Evolutionary conservation across 2,888 invertebrate species (phyloP).

Genomic region (Alloscopus bannaensis): DNA sequence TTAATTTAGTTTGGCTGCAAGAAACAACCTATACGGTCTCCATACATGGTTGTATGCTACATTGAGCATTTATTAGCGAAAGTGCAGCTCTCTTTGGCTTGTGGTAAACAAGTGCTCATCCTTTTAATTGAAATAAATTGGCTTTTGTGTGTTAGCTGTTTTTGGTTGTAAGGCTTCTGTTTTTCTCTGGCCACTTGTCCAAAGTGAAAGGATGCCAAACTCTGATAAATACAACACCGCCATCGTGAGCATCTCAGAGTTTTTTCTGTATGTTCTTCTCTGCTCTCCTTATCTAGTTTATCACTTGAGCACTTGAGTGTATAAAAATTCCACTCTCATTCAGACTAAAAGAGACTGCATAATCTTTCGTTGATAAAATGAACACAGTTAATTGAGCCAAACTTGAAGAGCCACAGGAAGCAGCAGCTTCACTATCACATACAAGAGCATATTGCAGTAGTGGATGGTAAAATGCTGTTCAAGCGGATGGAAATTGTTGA

Average conservation of each 20-base stretch:
- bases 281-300: slow-evolving; percentile 42
- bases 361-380: slow-evolving; percentile 34
- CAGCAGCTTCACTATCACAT: neutral
- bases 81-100: too few species aligned
- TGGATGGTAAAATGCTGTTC: too few species aligned
- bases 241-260: neutral
- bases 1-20: too few species aligned
- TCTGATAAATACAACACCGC: neutral
- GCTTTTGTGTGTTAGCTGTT: neutral
- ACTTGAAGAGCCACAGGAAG: slow-evolving; percentile 34
- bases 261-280: too few species aligned
- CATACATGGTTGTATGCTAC: too few species aligned
- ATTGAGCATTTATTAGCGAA: too few species aligned
- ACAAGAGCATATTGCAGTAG: neutral
- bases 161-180: neutral
- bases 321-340: slow-evolving; percentile 42
- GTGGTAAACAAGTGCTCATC: neutral
- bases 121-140: slow-evolving; percentile 55
- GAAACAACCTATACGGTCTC: too few species aligned
- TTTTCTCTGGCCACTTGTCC: neutral
- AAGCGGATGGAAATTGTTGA: neutral
- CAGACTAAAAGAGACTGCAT: slow-evolving; percentile 18
- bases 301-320: too few species aligned
- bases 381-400: slow-evolving; percentile 26
- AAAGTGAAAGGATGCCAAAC: slow-evolving; percentile 22